Conservation (phyloP, 92 coral and sea anemone species). For the Diadumene lineata region DNA sequence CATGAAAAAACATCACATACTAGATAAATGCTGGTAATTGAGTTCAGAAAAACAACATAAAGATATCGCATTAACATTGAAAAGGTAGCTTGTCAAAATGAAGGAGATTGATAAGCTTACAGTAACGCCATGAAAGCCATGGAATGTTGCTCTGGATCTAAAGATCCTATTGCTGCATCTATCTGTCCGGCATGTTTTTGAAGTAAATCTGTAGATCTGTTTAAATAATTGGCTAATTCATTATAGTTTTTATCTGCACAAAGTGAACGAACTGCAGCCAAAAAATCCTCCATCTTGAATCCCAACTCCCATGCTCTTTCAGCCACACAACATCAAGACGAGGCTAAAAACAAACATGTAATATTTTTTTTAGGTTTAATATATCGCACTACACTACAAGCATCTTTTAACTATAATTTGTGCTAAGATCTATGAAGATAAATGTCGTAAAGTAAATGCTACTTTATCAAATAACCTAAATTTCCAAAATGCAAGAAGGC, state of each 20-base stretch:
- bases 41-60: too few species aligned
- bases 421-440: too few species aligned
- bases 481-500: too few species aligned
- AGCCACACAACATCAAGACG: conserved; percentile 1
- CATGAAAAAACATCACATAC: conserved; percentile 1
- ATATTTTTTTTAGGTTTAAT: background rate
- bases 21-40: too few species aligned
- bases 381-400: background rate
- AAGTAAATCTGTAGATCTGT: conserved; percentile 81
- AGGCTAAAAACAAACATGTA: conserved; percentile 6
- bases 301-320: background rate
- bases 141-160: conserved; percentile 96
- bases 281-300: conserved; percentile 97
- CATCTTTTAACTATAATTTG: too few species aligned
- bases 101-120: conserved; percentile 43
- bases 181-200: conserved; percentile 85
- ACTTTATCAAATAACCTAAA: too few species aligned
- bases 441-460: too few species aligned
- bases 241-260: conserved; percentile 94
- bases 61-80: background rate
- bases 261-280: conserved; percentile 85
- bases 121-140: conserved; percentile 94
- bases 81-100: background rate
- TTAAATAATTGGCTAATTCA: conserved; percentile 86
- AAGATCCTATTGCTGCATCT: conserved; percentile 92